Base-by-base conservation (phyloP, 2,888 invertebrate species). In the Amblyjoppa fuscipennis region DNA sequence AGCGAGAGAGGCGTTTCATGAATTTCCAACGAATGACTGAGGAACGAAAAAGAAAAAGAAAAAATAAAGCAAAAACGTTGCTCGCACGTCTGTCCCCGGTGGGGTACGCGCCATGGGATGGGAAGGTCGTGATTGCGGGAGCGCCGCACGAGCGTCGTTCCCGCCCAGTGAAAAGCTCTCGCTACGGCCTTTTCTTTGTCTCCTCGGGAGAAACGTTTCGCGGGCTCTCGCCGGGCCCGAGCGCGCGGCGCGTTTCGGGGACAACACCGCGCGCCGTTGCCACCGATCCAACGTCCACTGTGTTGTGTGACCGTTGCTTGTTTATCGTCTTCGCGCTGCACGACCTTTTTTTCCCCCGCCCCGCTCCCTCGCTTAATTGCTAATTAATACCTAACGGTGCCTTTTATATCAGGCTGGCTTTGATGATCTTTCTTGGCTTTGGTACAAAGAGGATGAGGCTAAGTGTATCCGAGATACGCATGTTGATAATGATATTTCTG, bases 1-100 rank as follows among this genome's bases (percentile, higher is more conserved):
- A 45, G 45, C 45, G 45, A 81, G 76, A 84, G 76, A 84, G 76
- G 73, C 41, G 41, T 80, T 84, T 81, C 73, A 49, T 68, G 76
- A 69, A 81, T 77, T 84, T 77, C 59, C 56, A 25, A 77, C 75
- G 70, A 64, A 75, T 71, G 56, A 70, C 75, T 53, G 20, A 45
- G 34, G 34, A 56, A 56, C n/a, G 25, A 11, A 38, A 4, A 20
- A 25, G 5, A 59, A 34, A 25, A 2, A 45, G 7, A 0, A 9
- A 38, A 7, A 41, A 41, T 2, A 41, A 45, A 45, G 20, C 20
- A 3, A 45, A 45, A 45, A 45, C 45, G 45, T 16, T 16, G 45
- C 45, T 45, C 45, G 45, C 16, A 45, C 45, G 13, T 13, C 13
- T 45, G 45, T 45, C 16, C 45, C 45, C 45, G 45, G 45, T 5